A percentile compares a stretch with the other conserved stretches of the same genome.
Conservation (phyloP, 2,113 vertebrate species). For the Noturus placidus region DNA sequence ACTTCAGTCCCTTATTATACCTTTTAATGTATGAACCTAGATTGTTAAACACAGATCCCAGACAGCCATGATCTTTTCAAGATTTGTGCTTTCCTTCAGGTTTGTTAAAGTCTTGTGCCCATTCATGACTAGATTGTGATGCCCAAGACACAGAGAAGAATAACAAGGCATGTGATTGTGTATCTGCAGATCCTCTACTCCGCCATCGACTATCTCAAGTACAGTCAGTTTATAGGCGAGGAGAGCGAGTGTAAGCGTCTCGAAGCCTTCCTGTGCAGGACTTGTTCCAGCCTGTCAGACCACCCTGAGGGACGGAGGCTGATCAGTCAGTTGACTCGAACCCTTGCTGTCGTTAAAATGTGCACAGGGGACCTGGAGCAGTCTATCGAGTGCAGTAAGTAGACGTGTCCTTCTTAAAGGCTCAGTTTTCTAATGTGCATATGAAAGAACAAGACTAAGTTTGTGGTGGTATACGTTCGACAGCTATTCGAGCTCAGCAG, state of each 20-base stretch:
- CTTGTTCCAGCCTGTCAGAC: constrained; percentile 5
- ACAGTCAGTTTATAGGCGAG: background rate
- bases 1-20: no score
- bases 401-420: no score
- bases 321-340: constrained; percentile 20
- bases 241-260: background rate
- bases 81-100: no score
- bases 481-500: no score
- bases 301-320: background rate
- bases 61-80: no score
- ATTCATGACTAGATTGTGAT: background rate
- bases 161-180: background rate
- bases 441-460: no score
- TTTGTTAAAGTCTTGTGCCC: background rate
- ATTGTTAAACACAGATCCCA: no score
- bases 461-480: no score
- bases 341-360: constrained; percentile 8
- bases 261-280: background rate
- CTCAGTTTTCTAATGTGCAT: no score
- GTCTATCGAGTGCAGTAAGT: no score
- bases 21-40: no score
- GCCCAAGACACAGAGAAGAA: background rate
- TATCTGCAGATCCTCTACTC: constrained; percentile 16
- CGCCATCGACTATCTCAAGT: constrained; percentile 16
- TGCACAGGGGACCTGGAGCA: background rate